These are phyloP conservation scores for Nomada goodeniana DNA, from an alignment of 2,888 invertebrate species.

Conservation along the genomic window DNA sequence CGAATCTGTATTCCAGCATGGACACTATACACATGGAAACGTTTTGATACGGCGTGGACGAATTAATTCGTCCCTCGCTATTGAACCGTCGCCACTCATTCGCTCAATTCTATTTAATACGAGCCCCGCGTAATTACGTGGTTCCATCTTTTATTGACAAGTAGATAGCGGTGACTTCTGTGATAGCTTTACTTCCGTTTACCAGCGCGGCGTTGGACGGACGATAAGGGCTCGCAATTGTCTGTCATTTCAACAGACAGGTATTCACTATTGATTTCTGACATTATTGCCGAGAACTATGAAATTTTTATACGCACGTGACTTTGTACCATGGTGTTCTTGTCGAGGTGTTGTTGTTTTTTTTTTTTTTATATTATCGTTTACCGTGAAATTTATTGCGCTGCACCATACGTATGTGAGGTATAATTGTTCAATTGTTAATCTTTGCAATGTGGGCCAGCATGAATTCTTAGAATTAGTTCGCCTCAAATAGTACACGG, in stretches of 20 bases:
- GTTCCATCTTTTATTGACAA: not conserved
- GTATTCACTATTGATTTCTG: not conserved
- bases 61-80: not conserved
- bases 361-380: not conserved
- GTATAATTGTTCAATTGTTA: not conserved
- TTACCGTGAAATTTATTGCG: not conserved
- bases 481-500: slow-evolving; percentile 1
- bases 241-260: not conserved
- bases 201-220: slow-evolving; percentile 26
- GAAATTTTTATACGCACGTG: slow-evolving; percentile 15
- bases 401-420: not conserved
- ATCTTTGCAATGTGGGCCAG: not conserved
- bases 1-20: slow-evolving; percentile 72
- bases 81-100: not conserved
- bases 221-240: slow-evolving; percentile 4
- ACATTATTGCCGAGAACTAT: not conserved
- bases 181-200: slow-evolving; percentile 57
- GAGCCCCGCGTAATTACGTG: not conserved
- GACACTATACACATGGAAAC: slow-evolving; percentile 80
- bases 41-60: slow-evolving; percentile 59
- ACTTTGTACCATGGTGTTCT: not conserved
- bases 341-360: not conserved
- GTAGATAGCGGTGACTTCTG: slow-evolving; percentile 49
- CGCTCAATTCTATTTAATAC: not conserved
- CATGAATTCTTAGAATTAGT: slow-evolving; percentile 15